Conservation (phyloP, 2,113 vertebrate genomes). For the Grantiella picta region DNA sequence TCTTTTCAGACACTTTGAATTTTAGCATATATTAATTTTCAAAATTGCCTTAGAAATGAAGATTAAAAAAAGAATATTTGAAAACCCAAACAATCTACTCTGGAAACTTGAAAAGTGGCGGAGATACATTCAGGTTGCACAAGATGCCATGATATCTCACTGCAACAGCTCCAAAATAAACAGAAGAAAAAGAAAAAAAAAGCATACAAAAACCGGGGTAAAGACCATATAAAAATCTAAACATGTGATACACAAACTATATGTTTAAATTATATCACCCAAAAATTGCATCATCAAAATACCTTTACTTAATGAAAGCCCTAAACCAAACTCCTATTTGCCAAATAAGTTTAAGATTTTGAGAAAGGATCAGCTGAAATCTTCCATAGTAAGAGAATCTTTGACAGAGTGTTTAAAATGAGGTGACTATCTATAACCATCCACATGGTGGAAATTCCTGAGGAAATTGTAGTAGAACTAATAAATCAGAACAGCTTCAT, state of each 20-base stretch:
- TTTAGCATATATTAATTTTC: not conserved
- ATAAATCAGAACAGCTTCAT: not conserved
- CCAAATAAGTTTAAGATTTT: not conserved
- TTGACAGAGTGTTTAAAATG: not conserved
- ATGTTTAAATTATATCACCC: not conserved
- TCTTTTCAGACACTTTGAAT: not conserved
- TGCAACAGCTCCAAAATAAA: not conserved
- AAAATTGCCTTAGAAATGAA: not conserved
- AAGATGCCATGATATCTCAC: not conserved
- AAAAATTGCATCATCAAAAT: not conserved
- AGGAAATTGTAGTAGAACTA: not conserved
- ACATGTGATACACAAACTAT: not conserved
- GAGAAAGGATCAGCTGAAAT: not conserved
- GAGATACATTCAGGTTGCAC: accelerated
- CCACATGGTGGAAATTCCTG: not conserved
- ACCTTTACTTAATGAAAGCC: not conserved
- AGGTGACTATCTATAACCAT: not conserved
- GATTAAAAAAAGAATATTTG: not conserved
- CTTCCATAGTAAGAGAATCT: not conserved
- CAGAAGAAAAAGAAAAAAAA: not conserved
- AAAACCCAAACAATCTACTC: not conserved
- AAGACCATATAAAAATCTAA: not conserved
- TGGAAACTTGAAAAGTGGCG: not conserved
- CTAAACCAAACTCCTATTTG: not conserved
- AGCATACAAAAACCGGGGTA: accelerated